phyloP scores from a whole-genome alignment of 2,113 vertebrate species.

The Gasterosteus aculeatus region DNA sequence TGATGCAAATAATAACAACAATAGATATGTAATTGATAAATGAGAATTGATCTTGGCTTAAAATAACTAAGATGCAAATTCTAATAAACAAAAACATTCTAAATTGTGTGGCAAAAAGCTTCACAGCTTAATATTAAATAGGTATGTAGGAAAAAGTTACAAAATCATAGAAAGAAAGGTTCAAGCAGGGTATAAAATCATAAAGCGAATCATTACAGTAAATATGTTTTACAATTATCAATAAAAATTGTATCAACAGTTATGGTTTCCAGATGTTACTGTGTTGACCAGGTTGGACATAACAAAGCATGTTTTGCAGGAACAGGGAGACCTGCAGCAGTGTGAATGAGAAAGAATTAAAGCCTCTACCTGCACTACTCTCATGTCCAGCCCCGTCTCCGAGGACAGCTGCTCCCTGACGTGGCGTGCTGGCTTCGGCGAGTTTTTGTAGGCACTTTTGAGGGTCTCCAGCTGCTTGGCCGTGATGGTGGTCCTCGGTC shows the following conservation, averaged over 20 bases:
- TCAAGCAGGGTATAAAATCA: not conserved
- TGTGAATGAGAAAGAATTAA: not conserved
- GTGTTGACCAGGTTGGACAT: not conserved
- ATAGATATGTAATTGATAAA: no score
- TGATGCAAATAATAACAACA: constrained; percentile 55
- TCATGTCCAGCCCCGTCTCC: constrained; percentile 97
- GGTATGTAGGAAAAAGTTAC: not conserved
- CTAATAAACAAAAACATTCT: not conserved
- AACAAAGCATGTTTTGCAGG: not conserved
- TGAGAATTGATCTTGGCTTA: not conserved
- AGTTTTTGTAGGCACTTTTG: constrained; percentile 98
- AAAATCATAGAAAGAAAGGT: not conserved
- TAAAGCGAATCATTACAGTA: not conserved
- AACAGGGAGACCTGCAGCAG: not conserved
- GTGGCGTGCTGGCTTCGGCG: constrained; percentile 94
- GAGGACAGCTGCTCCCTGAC: constrained; percentile 98
- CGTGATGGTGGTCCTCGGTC: constrained; percentile 97
- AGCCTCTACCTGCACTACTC: constrained; percentile 93
- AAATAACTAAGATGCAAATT: not conserved
- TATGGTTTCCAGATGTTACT: not conserved
- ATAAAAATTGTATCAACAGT: not conserved
- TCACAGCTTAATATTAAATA: not conserved
- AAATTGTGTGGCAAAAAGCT: not conserved
- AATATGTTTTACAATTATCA: no score
- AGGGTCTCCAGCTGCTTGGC: constrained; percentile 98